Percentiles rank a stretch among this genome's conserved stretches.
Conservation (phyloP, 1,140 invertebrate genomes). For the Lepeophtheirus salmonis region DNA sequence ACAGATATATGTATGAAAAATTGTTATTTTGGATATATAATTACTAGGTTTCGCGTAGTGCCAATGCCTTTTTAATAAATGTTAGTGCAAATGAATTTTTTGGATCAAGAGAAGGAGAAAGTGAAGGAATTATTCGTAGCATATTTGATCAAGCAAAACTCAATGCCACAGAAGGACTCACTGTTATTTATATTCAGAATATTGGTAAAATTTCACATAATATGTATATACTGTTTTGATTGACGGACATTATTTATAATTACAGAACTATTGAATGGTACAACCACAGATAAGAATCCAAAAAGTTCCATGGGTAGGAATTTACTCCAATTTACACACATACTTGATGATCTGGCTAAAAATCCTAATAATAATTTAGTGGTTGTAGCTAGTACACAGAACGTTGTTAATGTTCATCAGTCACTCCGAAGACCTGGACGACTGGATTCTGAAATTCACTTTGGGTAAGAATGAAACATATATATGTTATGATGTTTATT, state of each 20-base stretch:
- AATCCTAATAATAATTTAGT: not conserved
- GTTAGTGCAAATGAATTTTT: not conserved
- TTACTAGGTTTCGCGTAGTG: not conserved
- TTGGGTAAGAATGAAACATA: not conserved
- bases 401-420: not conserved
- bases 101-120: not conserved
- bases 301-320: not conserved
- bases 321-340: not conserved
- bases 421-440: not conserved
- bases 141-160: not conserved
- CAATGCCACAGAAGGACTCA: not conserved
- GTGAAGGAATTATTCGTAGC: not conserved
- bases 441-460: not conserved
- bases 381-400: not conserved
- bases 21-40: no score
- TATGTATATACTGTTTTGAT: not conserved
- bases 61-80: not conserved
- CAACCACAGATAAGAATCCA: not conserved
- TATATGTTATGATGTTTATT: no score
- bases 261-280: not conserved
- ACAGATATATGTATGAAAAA: no score
- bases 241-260: no score
- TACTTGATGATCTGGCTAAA: not conserved
- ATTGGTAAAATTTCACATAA: not conserved
- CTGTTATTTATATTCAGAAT: not conserved